These are phyloP conservation scores for Leptopilina myrica DNA, from an alignment of 2,888 invertebrate species.

Conservation along the genomic window DNA sequence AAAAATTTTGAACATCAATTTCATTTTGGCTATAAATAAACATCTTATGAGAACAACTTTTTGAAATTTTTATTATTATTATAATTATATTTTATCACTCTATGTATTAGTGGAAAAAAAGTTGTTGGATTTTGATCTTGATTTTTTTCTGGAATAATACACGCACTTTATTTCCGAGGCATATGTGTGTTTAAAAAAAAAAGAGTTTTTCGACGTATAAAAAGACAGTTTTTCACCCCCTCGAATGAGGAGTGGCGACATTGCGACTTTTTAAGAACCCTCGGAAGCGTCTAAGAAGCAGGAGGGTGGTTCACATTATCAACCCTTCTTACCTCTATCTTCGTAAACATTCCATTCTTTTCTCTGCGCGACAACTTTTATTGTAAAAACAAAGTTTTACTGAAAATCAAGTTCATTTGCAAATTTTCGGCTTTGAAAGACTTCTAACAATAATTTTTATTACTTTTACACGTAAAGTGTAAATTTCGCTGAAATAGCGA, in stretches of 20 bases:
- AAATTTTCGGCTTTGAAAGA: background rate
- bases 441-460: no score
- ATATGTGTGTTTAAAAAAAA: background rate
- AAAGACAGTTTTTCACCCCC: slow-evolving; percentile 52
- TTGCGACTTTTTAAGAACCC: slow-evolving; percentile 65
- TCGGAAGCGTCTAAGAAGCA: slow-evolving; percentile 64
- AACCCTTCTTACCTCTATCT: slow-evolving; percentile 65
- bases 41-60: no score
- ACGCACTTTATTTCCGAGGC: background rate
- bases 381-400: background rate
- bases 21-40: no score
- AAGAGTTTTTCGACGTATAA: slow-evolving; percentile 14
- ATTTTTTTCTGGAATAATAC: background rate
- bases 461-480: no score
- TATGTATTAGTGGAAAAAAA: no score
- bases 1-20: no score
- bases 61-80: no score
- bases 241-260: slow-evolving; percentile 59
- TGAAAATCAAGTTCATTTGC: background rate
- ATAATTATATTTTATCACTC: no score
- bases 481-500: no score
- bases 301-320: slow-evolving; percentile 64
- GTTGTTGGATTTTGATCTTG: no score
- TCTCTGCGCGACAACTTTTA: slow-evolving; percentile 43
- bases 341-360: slow-evolving; percentile 70